Base-by-base conservation (phyloP, 2,888 invertebrate genomes). In the Rhamnusium bicolor region DNA sequence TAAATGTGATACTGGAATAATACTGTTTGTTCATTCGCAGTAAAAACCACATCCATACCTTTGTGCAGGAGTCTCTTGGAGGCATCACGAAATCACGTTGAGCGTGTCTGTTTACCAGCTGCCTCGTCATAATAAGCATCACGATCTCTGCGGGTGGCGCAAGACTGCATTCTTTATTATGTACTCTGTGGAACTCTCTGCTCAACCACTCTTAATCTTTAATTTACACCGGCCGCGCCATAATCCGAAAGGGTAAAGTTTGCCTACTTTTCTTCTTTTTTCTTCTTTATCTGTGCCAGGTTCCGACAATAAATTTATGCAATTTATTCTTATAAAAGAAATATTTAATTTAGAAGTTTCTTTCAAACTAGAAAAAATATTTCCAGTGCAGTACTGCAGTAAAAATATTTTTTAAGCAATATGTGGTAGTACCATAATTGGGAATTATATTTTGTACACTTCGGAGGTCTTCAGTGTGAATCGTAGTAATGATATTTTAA, bases 111-210 rank as follows among this genome's bases (percentile, higher is more conserved):
- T 72, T 81, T 80, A 79, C 81, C 75, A 77, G 77, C 81, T 83
- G 78, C 83, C 75, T 82, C n/a, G n/a, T n/a, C 81, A 82, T 84
- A 84, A 84, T 83, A 83, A 83, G 80, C 76, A 82, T 84, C 84
- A 84, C 85, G 85, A 85, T 83, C 83, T 78, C 84, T 81, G 84
- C 84, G 84, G 84, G 84, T 84, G 85, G 85, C 82, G 80, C 76
- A 81, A 81, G 80, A 74, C 76, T 75, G 77, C 72, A 78, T 76
- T 75, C 76, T 76, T 78, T 75, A n/a, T n/a, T n/a, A 76, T 80
- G 49, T 66, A 32, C 54, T 27, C 54, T 10, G 51, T 16, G 27
- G 46, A 63, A 16, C 27, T 29, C 63, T 24, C 21, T 29, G 16
- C 63, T 63, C 63, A 66, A 54, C 54, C 65, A 53, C 53, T 66